Evolutionary conservation across 2,888 invertebrate species (phyloP).

Genomic region (Falcaria lacertinaria): DNA sequence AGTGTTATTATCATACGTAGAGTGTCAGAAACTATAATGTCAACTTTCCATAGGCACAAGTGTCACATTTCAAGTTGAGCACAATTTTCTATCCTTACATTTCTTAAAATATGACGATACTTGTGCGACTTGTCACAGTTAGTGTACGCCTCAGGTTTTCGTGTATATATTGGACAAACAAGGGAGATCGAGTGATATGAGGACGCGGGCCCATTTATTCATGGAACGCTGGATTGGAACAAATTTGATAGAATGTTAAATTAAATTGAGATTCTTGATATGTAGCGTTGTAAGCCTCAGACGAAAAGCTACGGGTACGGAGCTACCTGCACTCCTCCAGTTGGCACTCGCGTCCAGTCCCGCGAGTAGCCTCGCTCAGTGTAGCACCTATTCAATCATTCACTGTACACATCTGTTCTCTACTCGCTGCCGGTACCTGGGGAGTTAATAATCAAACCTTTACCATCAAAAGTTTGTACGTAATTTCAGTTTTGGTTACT

Average conservation of each 20-base stretch:
- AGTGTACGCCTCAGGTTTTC: constrained; percentile 48
- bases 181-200: constrained; percentile 37
- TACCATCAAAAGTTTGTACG: constrained; percentile 4
- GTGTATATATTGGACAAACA: constrained; percentile 14
- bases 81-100: constrained; percentile 18
- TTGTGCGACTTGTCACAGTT: constrained; percentile 32
- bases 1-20: constrained; percentile 10
- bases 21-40: constrained; percentile 35
- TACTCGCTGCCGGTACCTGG: constrained; percentile 33
- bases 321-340: constrained; percentile 12
- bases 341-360: constrained; percentile 16
- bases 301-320: constrained; percentile 45
- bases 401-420: constrained; percentile 65
- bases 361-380: constrained; percentile 39
- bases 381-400: constrained; percentile 66
- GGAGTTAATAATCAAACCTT: constrained; percentile 9
- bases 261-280: constrained; percentile 70
- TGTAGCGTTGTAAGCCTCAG: constrained; percentile 60
- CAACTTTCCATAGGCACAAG: constrained; percentile 33
- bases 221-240: constrained; percentile 4
- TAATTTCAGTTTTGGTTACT: too few species aligned
- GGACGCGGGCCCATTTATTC: constrained; percentile 21
- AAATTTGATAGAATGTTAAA: constrained; percentile 13
- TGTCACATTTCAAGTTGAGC: constrained; percentile 47
- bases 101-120: constrained; percentile 44